These are phyloP conservation scores for Drosophila stalkeri DNA, from an alignment of 2,888 invertebrate genomes.

Conservation along the genomic window DNA sequence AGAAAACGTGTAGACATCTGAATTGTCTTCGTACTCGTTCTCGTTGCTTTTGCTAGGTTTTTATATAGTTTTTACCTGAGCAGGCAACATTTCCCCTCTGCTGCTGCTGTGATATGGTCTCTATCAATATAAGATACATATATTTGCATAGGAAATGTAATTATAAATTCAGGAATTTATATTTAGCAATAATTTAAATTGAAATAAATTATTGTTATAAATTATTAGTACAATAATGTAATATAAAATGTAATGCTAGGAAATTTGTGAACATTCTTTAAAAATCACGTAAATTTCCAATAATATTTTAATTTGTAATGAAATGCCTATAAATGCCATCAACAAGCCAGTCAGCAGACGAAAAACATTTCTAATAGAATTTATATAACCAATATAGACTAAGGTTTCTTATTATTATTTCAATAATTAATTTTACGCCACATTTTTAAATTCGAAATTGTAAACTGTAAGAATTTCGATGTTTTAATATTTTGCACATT, in stretches of 20 bases:
- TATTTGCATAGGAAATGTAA: slow-evolving; percentile 1
- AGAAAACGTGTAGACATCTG: slow-evolving; percentile 42
- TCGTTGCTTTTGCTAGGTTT: slow-evolving; percentile 44
- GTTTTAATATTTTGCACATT: slow-evolving; percentile 10
- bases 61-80: not conserved
- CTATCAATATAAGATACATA: slow-evolving; percentile 2
- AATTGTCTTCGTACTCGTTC: slow-evolving; percentile 47
- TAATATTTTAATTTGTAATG: not conserved
- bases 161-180: slow-evolving; percentile 2
- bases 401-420: too few species aligned
- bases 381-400: too few species aligned
- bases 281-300: not conserved
- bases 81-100: slow-evolving; percentile 11
- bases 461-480: not conserved
- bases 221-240: not conserved
- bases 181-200: not conserved
- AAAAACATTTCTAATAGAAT: too few species aligned
- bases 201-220: too few species aligned
- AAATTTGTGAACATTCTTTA: not conserved
- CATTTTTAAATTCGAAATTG: not conserved
- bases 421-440: too few species aligned
- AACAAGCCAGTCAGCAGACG: not conserved
- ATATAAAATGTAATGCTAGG: not conserved
- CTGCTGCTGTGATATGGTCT: not conserved
- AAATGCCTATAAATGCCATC: not conserved